Evolutionary conservation across 1,140 invertebrate species (phyloP), one percentile per base, ranked within the genome.

Genomic region (Drosophila guanche): DNA sequence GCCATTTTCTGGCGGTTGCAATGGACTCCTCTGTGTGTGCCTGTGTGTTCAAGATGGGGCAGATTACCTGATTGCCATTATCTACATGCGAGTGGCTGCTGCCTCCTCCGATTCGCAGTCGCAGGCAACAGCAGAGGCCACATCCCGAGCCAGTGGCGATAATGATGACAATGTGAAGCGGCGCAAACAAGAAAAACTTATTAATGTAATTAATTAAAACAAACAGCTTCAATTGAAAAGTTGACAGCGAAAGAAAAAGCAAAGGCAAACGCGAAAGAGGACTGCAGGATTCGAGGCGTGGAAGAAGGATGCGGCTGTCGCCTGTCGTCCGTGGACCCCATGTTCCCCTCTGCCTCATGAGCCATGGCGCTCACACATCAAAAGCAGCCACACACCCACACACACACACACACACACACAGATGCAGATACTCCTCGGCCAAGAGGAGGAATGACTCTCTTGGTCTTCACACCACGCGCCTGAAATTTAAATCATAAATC

Each of bases 401-500:
- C 41, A 29, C 50, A 71, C 37, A 52, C 25, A 67, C 12, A 45
- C 20, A 46, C 4, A 59, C 8, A 42, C 40, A 40, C 57, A 6
- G 27, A 6, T 41, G 48, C 41, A 43, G 33, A 66, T 20, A 20
- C 16, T 20, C 16, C 16, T 20, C 16, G 16, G 16, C 16, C 16
- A 51, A 16, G 12, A 60, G 27, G 41, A 56, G 25, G n/a, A 27
- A 4, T 6, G 27, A 29, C 5, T 6, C 27, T 29, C 65, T 74
- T 57, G 65, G 69, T 48, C 83, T 88, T 88, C 83, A 78, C 83
- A 83, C 83, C 83, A 88, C 56, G 61, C 83, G 59, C 65, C 63
- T 58, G 46, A 80, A 88, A 88, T 89, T 88, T 88, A 88, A 88
- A 89, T 88, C 83, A 88, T 88, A 88, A 88, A 88, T 88, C 83